Conservation (phyloP, 2,888 invertebrate species). For the Hypselothyrea guttata region DNA sequence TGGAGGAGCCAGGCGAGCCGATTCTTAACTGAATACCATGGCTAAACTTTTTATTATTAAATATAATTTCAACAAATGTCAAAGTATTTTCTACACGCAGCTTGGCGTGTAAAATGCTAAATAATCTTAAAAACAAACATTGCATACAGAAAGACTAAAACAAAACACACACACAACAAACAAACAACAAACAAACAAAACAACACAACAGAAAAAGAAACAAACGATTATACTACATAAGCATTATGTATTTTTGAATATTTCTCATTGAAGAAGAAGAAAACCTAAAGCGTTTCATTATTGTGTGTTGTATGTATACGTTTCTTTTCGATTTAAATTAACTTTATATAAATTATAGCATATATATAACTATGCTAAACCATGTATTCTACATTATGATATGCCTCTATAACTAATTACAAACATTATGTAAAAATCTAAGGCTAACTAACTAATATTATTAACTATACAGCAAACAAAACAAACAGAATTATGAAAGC, state of each 20-base stretch:
- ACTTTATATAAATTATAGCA: constrained; percentile 25
- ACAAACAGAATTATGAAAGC: constrained; percentile 12
- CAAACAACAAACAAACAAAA: constrained; percentile 16
- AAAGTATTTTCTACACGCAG: constrained; percentile 51
- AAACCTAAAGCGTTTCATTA: constrained; percentile 66
- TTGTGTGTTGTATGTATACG: constrained; percentile 72
- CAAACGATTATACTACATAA: too few relatives aligned
- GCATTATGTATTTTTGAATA: constrained; percentile 28
- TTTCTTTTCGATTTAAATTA: constrained; percentile 42
- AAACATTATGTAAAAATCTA: constrained; percentile 35
- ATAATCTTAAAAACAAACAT: not conserved
- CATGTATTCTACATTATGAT: constrained; percentile 27
- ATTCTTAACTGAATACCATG: too few relatives aligned
- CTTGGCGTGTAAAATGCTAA: constrained; percentile 52
- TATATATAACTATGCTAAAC: constrained; percentile 19
- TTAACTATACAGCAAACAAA: constrained; percentile 25
- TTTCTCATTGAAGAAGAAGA: constrained; percentile 27
- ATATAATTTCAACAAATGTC: too few relatives aligned
- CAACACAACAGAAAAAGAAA: too few relatives aligned
- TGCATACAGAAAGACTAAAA: constrained; percentile 13
- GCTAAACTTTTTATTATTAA: too few relatives aligned
- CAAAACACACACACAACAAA: constrained; percentile 17
- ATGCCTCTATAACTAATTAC: constrained; percentile 21
- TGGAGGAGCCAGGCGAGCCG: too few relatives aligned
- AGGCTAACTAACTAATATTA: constrained; percentile 27